A percentile compares a stretch with the other conserved stretches of the same genome.
Conservation (phyloP, 2,888 invertebrate genomes). For the Allophyes oxyacanthae region DNA sequence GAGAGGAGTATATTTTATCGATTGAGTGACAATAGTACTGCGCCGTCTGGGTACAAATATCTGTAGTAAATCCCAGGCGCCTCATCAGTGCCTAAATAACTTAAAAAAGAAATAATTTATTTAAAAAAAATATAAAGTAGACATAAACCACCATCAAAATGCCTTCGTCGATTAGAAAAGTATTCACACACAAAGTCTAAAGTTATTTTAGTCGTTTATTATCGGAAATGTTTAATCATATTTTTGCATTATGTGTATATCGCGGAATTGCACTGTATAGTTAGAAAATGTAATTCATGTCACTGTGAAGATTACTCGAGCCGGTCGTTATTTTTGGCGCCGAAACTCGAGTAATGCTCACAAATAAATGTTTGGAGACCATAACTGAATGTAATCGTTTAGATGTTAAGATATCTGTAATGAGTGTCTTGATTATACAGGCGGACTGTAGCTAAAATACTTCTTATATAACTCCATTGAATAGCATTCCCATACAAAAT, state of each 20-base stretch:
- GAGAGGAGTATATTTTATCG: conserved; percentile 42
- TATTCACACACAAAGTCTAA: conserved; percentile 57
- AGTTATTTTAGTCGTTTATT: conserved; percentile 61
- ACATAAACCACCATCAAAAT: conserved; percentile 60
- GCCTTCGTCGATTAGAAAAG: conserved; percentile 65
- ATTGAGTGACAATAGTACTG: conserved; percentile 57
- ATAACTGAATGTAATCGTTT: conserved; percentile 57
- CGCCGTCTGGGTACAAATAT: conserved; percentile 35
- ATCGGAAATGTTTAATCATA: conserved; percentile 61
- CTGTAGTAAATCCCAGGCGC: conserved; percentile 50
- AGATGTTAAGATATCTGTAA: conserved; percentile 68
- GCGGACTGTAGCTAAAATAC: conserved; percentile 72
- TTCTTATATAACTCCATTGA: conserved; percentile 43
- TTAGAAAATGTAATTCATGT: conserved; percentile 63
- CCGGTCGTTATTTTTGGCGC: not conserved
- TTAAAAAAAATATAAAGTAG: conserved; percentile 57
- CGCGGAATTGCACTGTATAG: conserved; percentile 68
- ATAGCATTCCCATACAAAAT: conserved; percentile 49
- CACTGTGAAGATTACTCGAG: conserved; percentile 62
- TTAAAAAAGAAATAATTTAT: conserved; percentile 55
- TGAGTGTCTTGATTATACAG: conserved; percentile 71
- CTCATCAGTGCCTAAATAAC: conserved; percentile 70
- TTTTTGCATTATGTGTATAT: conserved; percentile 68
- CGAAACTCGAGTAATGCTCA: conserved; percentile 51
- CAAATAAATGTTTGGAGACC: conserved; percentile 62